Conservation (phyloP, 2,888 invertebrate genomes). For the Argyresthia goedartella region DNA sequence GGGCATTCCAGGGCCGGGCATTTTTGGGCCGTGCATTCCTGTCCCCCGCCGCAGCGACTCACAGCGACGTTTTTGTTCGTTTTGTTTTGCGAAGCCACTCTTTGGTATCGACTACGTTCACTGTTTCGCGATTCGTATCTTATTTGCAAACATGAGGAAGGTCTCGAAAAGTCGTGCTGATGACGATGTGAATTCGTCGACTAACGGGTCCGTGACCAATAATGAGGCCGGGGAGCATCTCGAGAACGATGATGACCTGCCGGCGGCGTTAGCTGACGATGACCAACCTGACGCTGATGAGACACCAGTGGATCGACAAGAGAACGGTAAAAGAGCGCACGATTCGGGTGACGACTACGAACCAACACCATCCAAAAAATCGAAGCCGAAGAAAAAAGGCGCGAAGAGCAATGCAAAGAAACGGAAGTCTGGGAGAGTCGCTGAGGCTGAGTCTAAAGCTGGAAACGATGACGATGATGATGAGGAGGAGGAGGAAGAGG, state of each 20-base stretch:
- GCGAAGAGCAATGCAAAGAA: constrained; percentile 13
- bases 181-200: constrained; percentile 58
- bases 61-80: too few relatives aligned
- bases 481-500: constrained; percentile 66
- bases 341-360: background rate
- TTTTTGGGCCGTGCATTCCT: too few relatives aligned
- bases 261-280: too few relatives aligned
- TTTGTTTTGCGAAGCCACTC: too few relatives aligned
- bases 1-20: too few relatives aligned
- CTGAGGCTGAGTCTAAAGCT: constrained; percentile 15
- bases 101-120: too few relatives aligned
- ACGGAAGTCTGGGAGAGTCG: constrained; percentile 17
- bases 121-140: background rate
- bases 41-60: too few relatives aligned
- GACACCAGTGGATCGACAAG: constrained; percentile 13
- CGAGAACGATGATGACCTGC: constrained; percentile 12
- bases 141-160: constrained; percentile 40
- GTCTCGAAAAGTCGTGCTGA: constrained; percentile 55
- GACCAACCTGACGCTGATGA: constrained; percentile 19
- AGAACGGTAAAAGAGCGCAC: constrained; percentile 11
- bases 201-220: constrained; percentile 45
- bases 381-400: background rate
- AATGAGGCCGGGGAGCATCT: constrained; percentile 19
- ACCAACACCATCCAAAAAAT: background rate
- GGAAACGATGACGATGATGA: constrained; percentile 32